These are phyloP conservation scores for Oceanites oceanicus DNA, from an alignment of 2,113 vertebrate genomes.

Conservation along the genomic window DNA sequence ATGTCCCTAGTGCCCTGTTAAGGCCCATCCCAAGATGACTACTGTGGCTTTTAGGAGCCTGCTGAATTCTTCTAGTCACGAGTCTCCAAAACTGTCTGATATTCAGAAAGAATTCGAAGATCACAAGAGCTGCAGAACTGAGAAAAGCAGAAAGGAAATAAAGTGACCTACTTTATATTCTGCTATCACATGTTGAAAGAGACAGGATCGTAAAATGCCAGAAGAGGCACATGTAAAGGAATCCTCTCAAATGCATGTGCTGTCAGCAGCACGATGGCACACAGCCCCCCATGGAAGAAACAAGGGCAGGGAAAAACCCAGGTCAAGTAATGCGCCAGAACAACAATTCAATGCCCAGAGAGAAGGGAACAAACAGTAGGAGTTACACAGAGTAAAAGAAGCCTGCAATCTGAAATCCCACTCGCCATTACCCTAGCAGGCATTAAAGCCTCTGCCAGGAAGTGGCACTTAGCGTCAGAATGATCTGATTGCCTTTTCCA, in stretches of 20 bases:
- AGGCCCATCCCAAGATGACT: not conserved
- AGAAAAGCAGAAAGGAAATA: conserved; percentile 6
- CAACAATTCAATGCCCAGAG: not conserved
- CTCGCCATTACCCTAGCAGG: not conserved
- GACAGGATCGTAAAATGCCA: not conserved
- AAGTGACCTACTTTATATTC: conserved; percentile 45
- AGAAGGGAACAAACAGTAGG: not conserved
- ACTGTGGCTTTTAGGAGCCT: not conserved
- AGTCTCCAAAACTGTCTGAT: not conserved
- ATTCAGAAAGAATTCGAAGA: not conserved
- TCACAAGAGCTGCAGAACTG: not conserved
- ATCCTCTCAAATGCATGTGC: not conserved
- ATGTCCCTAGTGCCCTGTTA: not conserved
- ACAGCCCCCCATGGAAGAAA: not conserved
- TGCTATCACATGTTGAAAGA: not conserved
- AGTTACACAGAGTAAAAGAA: not conserved
- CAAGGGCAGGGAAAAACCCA: not conserved
- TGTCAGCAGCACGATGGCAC: not conserved
- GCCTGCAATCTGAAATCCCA: not conserved
- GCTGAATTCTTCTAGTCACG: not conserved
- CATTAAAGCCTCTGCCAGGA: not conserved
- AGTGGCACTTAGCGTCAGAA: not conserved
- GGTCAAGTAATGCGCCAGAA: not conserved
- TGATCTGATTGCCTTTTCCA: accelerated
- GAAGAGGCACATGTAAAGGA: not conserved